Base-by-base conservation (phyloP, 2,888 invertebrate species). In the Caenorhabditis sp. region DNA sequence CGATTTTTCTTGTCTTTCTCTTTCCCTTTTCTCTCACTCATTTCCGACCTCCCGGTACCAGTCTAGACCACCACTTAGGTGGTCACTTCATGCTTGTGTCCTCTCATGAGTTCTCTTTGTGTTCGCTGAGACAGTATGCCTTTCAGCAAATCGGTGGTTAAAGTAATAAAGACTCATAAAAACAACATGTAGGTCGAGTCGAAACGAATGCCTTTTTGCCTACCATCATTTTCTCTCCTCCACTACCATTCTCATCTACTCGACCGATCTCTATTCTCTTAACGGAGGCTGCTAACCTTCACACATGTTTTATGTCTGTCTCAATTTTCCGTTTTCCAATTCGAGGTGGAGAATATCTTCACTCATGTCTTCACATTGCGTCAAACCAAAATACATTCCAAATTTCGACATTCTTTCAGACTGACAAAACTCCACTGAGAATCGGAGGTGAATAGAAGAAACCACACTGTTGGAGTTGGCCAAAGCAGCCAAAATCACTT, bases 271-370 rank as follows among this genome's bases (percentile, higher is more conserved):
- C 35, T 59, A 59, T 51, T 58, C 66, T 68, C 51, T 68, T 68
- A 68, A 68, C 68, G 64, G 58, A 22, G 47, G 68, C 24, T 14
- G 58, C 66, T 76, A 77, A 77, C 77, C 69, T 77, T 77, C 69
- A 70, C 69, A 70, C 77, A 54, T 70, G 51, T 77, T 77, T 77
- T 70, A 77, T 70, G 51, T 77, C 61, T 63, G 41, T 77, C 54
- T 44, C 51, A 28, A 26, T n/a, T 44, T 44, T 5, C 44, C n/a
- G 5, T 47, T 44, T 47, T 47, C 12, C 38, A n/a, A n/a, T 38
- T 38, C 2, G 38, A 38, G 38, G 47, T 22, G 41, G 41, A 16
- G 31, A 8, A 28, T 31, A 31, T 24, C 35, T 63, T 31, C 24
- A 47, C 28, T 41, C 26, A 76, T 16, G n/a, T n/a, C n/a, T n/a